Percentiles rank a stretch among this genome's conserved stretches.
phyloP scores from a whole-genome alignment of 2,888 invertebrate genomes.

The Lasioglossum lativentre region DNA sequence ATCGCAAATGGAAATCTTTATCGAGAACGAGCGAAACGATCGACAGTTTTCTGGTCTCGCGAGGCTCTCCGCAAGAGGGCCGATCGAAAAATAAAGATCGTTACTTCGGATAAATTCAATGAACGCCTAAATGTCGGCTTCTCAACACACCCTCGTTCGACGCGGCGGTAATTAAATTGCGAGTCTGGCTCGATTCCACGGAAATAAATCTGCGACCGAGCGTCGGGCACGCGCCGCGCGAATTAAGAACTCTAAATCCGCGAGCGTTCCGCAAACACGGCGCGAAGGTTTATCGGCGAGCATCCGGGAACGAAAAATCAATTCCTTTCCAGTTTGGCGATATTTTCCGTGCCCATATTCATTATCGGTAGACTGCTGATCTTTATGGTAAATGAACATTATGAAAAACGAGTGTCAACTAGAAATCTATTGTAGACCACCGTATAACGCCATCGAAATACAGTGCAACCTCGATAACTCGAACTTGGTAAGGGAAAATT shows the following conservation, averaged over 20 bases:
- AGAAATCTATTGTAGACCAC: no score
- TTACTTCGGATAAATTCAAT: constrained; percentile 46
- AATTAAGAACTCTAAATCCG: constrained; percentile 49
- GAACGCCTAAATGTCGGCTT: constrained; percentile 49
- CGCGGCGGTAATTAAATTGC: constrained; percentile 51
- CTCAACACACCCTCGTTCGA: constrained; percentile 46
- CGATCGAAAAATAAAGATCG: constrained; percentile 53
- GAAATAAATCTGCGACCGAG: constrained; percentile 53
- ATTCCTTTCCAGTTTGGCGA: neutral
- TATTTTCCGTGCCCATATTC: neutral
- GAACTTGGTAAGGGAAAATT: no score
- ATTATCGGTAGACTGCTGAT: neutral
- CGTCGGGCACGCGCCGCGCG: constrained; percentile 45
- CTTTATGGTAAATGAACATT: neutral
- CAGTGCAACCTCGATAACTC: no score
- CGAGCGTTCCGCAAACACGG: constrained; percentile 8
- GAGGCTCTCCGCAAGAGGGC: constrained; percentile 7
- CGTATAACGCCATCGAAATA: no score
- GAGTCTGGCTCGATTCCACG: constrained; percentile 47
- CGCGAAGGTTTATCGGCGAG: constrained; percentile 6
- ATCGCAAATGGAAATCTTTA: constrained; percentile 29
- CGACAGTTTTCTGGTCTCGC: constrained; percentile 18
- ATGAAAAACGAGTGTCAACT: neutral
- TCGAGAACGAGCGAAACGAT: neutral
- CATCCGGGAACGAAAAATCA: neutral